Evolutionary conservation across 2,797 vertebrate genomes (phyloP).

Genomic region (Pempheris klunzingeri): DNA sequence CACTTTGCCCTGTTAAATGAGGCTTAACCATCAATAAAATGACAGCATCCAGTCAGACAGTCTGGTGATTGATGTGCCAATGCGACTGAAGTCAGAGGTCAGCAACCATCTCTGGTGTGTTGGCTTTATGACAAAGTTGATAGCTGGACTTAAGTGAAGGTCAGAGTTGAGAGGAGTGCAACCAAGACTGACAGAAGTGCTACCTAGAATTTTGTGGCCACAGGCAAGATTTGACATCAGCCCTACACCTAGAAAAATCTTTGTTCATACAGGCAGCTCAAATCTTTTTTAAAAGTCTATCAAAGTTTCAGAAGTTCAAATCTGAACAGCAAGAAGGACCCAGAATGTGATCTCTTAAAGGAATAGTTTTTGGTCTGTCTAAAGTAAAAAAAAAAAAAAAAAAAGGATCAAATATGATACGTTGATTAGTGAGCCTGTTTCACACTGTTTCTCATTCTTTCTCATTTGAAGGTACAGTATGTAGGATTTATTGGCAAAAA

Average conservation of each 20-base stretch:
- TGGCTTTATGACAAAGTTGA: slow-evolving; percentile 32
- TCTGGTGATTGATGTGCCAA: slow-evolving; percentile 36
- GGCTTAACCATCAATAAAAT: slow-evolving; percentile 11
- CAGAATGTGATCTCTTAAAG: not conserved
- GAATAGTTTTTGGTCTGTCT: too few relatives aligned
- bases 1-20: not conserved
- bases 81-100: slow-evolving; percentile 30
- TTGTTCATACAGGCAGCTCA: not conserved
- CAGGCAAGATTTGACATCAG: slow-evolving; percentile 27
- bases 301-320: not conserved
- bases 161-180: slow-evolving; percentile 43
- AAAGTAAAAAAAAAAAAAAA: too few relatives aligned
- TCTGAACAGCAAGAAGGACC: not conserved
- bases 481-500: too few relatives aligned
- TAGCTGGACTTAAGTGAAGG: slow-evolving; percentile 39
- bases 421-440: not conserved
- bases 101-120: slow-evolving; percentile 16
- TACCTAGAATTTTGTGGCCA: slow-evolving; percentile 25
- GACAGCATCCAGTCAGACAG: not conserved
- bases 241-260: not conserved
- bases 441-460: too few relatives aligned
- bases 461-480: too few relatives aligned
- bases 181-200: slow-evolving; percentile 15
- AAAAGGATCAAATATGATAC: too few relatives aligned
- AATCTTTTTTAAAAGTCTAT: not conserved